Base-by-base conservation (phyloP, 2,888 invertebrate genomes). In the Chaetoderma sp. region DNA sequence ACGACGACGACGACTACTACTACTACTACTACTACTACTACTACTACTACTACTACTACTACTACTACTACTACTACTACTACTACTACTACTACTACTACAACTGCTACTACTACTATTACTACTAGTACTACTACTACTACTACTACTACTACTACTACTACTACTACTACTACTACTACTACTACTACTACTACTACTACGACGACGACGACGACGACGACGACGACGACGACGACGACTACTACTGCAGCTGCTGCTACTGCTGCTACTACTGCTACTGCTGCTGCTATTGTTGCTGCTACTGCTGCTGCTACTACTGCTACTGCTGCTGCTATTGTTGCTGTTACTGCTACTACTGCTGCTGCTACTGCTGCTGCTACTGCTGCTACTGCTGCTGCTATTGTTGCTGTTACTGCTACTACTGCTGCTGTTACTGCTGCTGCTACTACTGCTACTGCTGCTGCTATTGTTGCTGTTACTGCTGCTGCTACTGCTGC, bases 81-180 rank as follows among this genome's bases (percentile, higher is more conserved):
- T 39, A 39, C 39, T 39, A 39, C 39, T 39, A 39, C 39, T 39
- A 39, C 39, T 39, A 39, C 39, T 39, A 39, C 39, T 39, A 39
- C 39, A 13, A 39, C 39, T 39, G 39, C 39, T 39, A n/a, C 39
- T 39, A n/a, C 39, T 39, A n/a, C 39, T 39, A n/a, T n/a, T 39
- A n/a, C 54, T 54, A 28, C 54, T 54, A 54, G 27, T 54, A 54
- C 54, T 54, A 54, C 54, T 57, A 57, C 57, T 57, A 57, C 57
- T 57, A 57, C 57, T 57, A 57, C 57, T 57, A 57, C 57, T 57
- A 54, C 54, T 54, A 57, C 57, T 57, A 57, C 57, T 57, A 57
- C 57, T 57, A 57, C 57, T 57, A 57, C 57, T 57, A 57, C 57
- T 57, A 57, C 57, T 57, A 57, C 57, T 57, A 52, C 57, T 57